phyloP scores from a whole-genome alignment of 2,888 invertebrate genomes.

The Leucoma salicis region DNA sequence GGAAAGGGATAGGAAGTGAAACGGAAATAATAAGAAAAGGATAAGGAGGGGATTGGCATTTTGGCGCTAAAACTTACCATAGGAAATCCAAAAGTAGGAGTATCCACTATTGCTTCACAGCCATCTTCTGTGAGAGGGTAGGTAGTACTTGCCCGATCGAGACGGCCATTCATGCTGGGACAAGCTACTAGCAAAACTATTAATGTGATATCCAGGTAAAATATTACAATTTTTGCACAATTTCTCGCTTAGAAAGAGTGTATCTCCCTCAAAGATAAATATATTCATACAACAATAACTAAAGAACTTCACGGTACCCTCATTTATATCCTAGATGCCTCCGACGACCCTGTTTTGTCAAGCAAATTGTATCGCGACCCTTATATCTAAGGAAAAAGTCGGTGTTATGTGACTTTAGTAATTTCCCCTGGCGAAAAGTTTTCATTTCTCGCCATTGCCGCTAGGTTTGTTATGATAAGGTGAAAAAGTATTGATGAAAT shows the following conservation, averaged over 20 bases:
- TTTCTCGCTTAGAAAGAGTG: neutral
- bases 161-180: too few species aligned
- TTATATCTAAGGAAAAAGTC: slow-evolving; percentile 37
- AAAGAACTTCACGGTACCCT: slow-evolving; percentile 7
- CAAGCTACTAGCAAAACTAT: too few species aligned
- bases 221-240: neutral
- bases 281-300: slow-evolving; percentile 1
- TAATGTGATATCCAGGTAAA: too few species aligned
- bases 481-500: slow-evolving; percentile 21
- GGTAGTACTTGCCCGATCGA: too few species aligned
- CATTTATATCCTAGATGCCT: slow-evolving; percentile 19
- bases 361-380: slow-evolving; percentile 13
- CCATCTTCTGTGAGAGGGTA: too few species aligned
- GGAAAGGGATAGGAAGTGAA: too few species aligned
- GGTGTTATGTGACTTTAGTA: slow-evolving; percentile 51
- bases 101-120: too few species aligned
- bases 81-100: too few species aligned
- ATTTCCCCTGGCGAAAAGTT: slow-evolving; percentile 61
- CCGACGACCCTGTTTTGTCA: slow-evolving; percentile 37
- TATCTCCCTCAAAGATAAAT: neutral
- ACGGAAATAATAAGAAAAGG: too few species aligned
- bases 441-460: slow-evolving; percentile 33
- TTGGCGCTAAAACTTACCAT: too few species aligned
- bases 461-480: slow-evolving; percentile 22
- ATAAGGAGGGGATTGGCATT: too few species aligned